Base-by-base conservation (phyloP, 2,888 invertebrate species). In the Polydesmus complanatus region DNA sequence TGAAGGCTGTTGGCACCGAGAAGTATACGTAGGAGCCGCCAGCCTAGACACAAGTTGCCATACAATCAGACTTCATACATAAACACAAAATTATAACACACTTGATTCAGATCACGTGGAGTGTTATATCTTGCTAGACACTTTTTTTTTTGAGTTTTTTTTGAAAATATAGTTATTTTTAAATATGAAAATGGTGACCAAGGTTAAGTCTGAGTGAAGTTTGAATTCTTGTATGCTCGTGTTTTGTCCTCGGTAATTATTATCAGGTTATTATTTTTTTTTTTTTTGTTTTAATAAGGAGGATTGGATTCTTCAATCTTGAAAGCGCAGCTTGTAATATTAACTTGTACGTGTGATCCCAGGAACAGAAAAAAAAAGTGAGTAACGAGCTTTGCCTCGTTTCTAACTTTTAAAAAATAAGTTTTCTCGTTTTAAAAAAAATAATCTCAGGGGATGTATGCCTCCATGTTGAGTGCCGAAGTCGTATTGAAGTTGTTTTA, bases 21-120 rank as follows among this genome's bases (percentile, higher is more conserved):
- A 18, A 58, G 25, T 14, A 58, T 25, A 23, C 52, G 19, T 23
- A 23, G 19, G 47, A 27, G 58, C 58, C 58, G 58, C 49, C 27
- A 49, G 58, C 58, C 58, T 58, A 58, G 58, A 58, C 58, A 58
- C 58, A 58, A 58, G 58, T 50, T 58, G 58, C 27, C 58, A 58
- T n/a, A 51, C 50, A 58, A 49, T 58, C 58, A 58, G 50, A 58
- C 37, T 37, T 14, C 14, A 8, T 14, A 37, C 14, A 37, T 37
- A 37, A 37, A 37, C 37, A 37, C 37, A 37, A 37, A 37, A 37
- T 37, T 8, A 37, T 8, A 37, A n/a, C n/a, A 37, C 8, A 37
- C 37, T 37, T 37, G 37, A 37, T 14, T 8, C 8, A 37, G 37
- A 8, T 37, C 37, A 37, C 37, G 37, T 37, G 37, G 37, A 37